Conservation (phyloP, 1,140 invertebrate species). For the Gerris buenoi region DNA sequence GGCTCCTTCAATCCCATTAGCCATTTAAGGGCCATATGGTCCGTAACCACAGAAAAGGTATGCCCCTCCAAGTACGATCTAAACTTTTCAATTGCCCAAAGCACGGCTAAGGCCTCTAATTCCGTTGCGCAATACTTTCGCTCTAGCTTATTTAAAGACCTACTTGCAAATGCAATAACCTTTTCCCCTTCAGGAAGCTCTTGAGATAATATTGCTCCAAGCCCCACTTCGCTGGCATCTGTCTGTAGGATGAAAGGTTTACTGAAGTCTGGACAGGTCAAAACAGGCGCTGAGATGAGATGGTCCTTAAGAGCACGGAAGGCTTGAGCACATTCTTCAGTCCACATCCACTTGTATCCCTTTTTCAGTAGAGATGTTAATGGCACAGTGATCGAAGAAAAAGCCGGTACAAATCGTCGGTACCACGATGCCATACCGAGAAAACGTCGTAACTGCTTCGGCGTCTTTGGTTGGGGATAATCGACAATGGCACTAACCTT, state of each 20-base stretch:
- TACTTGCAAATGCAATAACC: constrained; percentile 31
- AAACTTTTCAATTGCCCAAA: constrained; percentile 30
- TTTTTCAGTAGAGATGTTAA: constrained; percentile 23
- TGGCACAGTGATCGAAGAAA: constrained; percentile 22
- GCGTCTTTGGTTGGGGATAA: constrained; percentile 20
- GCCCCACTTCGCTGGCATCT: constrained; percentile 23
- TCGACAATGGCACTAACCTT: constrained; percentile 22
- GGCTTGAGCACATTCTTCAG: constrained; percentile 5
- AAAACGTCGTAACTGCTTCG: constrained; percentile 20
- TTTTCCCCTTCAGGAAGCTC: constrained; percentile 16
- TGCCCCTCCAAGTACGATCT: constrained; percentile 23
- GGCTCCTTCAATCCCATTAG: constrained; percentile 30
- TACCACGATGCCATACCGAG: constrained; percentile 24
- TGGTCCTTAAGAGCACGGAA: constrained; percentile 22
- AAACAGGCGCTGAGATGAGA: constrained; percentile 15
- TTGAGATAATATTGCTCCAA: constrained; percentile 25
- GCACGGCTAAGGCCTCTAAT: constrained; percentile 30
- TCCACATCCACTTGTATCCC: constrained; percentile 17
- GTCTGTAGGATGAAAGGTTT: constrained; percentile 21
- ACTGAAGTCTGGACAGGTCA: constrained; percentile 22
- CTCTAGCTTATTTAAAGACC: constrained; percentile 27
- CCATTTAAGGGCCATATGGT: constrained; percentile 33
- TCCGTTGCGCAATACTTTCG: constrained; percentile 32
- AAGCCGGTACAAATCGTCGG: constrained; percentile 24
- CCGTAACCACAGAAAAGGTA: constrained; percentile 29